Percentiles rank a stretch among this genome's conserved stretches.
Conservation (phyloP, 2,113 vertebrate genomes). For the Catagonus wagneri region DNA sequence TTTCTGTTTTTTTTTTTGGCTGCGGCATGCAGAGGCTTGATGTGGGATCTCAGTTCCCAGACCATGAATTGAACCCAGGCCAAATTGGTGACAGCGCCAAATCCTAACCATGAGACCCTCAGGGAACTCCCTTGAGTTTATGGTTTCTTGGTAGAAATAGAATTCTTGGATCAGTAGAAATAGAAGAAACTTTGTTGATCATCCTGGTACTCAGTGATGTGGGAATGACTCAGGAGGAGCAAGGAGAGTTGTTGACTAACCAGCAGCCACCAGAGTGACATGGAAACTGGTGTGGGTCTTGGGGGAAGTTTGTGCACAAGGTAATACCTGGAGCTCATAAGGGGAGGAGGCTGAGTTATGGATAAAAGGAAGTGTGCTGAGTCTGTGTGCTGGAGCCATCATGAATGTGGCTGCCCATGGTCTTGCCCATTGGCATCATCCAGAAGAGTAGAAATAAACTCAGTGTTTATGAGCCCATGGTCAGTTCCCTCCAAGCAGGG, state of each 20-base stretch:
- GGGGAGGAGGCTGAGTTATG: too few species aligned
- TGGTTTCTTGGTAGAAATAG: background rate
- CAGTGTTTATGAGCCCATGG: background rate
- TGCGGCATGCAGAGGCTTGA: too few species aligned
- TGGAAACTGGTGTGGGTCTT: background rate
- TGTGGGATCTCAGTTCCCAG: too few species aligned
- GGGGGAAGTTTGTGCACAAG: background rate
- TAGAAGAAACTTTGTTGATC: background rate
- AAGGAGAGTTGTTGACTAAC: background rate
- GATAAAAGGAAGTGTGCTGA: background rate
- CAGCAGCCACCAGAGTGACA: background rate
- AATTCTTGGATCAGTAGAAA: background rate
- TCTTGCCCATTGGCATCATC: background rate
- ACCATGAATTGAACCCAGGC: too few species aligned
- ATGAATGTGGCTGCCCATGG: accelerated
- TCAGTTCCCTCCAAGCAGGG: background rate
- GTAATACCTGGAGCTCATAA: background rate
- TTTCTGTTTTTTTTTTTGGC: too few species aligned
- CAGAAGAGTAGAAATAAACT: background rate
- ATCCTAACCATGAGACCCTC: too few species aligned
- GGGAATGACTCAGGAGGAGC: background rate
- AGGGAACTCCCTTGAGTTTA: too few species aligned
- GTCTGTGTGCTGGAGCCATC: background rate
- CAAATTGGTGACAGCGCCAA: too few species aligned
- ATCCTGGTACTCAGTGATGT: background rate